Percentiles rank a stretch among this genome's conserved stretches.
Evolutionary conservation across 2,113 vertebrate genomes (phyloP).

Genomic region (Plectropomus leopardus): DNA sequence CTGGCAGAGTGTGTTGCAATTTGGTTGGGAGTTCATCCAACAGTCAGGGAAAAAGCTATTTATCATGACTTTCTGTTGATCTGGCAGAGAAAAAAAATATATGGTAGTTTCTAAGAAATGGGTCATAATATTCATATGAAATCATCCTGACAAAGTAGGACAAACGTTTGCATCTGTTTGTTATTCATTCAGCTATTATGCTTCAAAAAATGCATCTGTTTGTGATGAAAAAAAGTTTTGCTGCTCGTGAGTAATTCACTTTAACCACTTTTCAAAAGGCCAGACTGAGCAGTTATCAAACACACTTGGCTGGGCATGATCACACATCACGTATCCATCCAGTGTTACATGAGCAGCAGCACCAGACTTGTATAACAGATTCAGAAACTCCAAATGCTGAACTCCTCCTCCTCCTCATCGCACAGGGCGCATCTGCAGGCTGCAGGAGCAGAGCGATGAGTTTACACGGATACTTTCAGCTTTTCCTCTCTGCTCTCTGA

Average conservation of each 20-base stretch:
- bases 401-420: slow-evolving; percentile 82
- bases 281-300: slow-evolving; percentile 47
- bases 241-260: not conserved
- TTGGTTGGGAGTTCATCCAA: slow-evolving; percentile 70
- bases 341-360: slow-evolving; percentile 71
- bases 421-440: slow-evolving; percentile 72
- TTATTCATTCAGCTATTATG: too few species aligned
- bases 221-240: not conserved
- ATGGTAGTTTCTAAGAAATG: not conserved
- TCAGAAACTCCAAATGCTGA: slow-evolving; percentile 66
- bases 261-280: not conserved
- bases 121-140: not conserved
- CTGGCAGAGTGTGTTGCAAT: slow-evolving; percentile 51
- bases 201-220: not conserved
- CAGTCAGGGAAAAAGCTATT: slow-evolving; percentile 55
- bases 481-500: slow-evolving; percentile 52
- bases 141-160: not conserved
- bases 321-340: slow-evolving; percentile 43
- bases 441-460: slow-evolving; percentile 70
- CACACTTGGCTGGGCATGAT: slow-evolving; percentile 22
- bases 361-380: slow-evolving; percentile 71
- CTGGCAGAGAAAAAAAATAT: slow-evolving; percentile 15
- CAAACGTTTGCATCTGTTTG: not conserved
- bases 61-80: slow-evolving; percentile 43
- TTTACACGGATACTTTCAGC: slow-evolving; percentile 53